Evolutionary conservation across 2,113 vertebrate species (phyloP), one percentile per base, ranked within the genome.

Genomic region (Entomyzon cyanotis): DNA sequence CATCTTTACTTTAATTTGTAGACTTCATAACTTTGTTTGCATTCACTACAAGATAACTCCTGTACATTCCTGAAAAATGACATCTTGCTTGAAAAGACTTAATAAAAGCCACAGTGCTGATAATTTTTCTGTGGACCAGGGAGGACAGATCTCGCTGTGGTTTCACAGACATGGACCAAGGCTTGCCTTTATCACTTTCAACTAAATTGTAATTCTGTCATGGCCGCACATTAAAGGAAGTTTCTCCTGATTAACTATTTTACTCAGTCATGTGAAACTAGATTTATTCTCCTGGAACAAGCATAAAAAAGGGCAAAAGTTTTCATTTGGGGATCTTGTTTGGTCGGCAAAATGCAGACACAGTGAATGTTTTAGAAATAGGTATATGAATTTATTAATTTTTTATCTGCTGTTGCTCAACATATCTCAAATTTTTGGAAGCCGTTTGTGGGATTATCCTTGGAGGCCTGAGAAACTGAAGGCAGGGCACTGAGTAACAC

Each of bases 1-100:
- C 97, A 89, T 96, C 95, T 92, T 74, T 82, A 60, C 87, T 95
- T 97, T 96, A 93, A 97, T 97, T 95, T 95, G 90, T 96, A 92
- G 93, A 71, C 84, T 97, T 97, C 93, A 93, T 95, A 86, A 97
- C 87, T 88, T 94, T 87, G 63, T 96, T 97, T 93, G 78, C 89
- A 69, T 94, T 96, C 87, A 59, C 87, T 94, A 56, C 76, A 91
- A 96, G 96, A 96, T 93, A 84, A 91, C 94, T 91, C 81, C 91
- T 81, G 84, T 85, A 85, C 82, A 84, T 94, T 94, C 95, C 88
- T 96, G 77, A 76, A 95, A 97, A 95, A 95, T 97, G 95, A 94
- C 94, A 97, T 90, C 55, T 68, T 77, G 62, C 82, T 67, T 94
- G 90, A 93, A 89, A 95, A 89, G 92, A 56, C 85, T 92, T 97